phyloP scores from a whole-genome alignment of 2,797 vertebrate species.

The Choloepus didactylus region DNA sequence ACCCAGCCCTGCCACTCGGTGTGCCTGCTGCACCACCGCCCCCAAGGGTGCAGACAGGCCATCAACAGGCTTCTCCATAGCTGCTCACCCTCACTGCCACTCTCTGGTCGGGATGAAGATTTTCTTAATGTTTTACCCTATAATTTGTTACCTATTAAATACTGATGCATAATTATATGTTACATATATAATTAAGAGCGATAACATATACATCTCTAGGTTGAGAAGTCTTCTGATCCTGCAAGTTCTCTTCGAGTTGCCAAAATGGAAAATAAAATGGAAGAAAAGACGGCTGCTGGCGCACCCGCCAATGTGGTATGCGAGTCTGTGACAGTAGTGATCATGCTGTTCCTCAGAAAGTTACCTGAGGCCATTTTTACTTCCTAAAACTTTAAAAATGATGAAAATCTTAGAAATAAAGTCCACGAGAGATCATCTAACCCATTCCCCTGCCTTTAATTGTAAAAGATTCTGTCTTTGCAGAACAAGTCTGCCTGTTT shows the following conservation, averaged over 20 bases:
- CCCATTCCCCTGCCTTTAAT: not conserved
- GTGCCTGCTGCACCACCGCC: not conserved
- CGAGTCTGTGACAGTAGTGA: constrained; percentile 32
- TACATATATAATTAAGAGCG: not conserved
- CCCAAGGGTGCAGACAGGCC: not conserved
- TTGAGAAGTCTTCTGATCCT: constrained; percentile 93
- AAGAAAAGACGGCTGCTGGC: constrained; percentile 92
- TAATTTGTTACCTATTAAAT: not conserved
- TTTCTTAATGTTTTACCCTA: constrained; percentile 11
- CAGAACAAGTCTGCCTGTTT: not conserved
- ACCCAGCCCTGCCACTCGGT: not conserved
- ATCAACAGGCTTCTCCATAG: not conserved
- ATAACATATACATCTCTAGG: constrained; percentile 85
- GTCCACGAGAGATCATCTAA: not conserved
- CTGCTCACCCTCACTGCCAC: not conserved
- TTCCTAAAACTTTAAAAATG: constrained; percentile 23
- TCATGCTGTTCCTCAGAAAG: not conserved
- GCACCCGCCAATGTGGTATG: constrained; percentile 93
- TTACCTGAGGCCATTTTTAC: not conserved
- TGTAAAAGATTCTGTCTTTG: not conserved
- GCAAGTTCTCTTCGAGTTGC: constrained; percentile 92
- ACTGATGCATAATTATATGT: constrained; percentile 24
- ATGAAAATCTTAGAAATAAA: constrained; percentile 6
- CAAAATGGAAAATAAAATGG: constrained; percentile 94
- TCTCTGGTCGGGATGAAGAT: constrained; percentile 9